Base-by-base conservation (phyloP, 2,888 invertebrate species). In the Petrolisthes cinctipes region DNA sequence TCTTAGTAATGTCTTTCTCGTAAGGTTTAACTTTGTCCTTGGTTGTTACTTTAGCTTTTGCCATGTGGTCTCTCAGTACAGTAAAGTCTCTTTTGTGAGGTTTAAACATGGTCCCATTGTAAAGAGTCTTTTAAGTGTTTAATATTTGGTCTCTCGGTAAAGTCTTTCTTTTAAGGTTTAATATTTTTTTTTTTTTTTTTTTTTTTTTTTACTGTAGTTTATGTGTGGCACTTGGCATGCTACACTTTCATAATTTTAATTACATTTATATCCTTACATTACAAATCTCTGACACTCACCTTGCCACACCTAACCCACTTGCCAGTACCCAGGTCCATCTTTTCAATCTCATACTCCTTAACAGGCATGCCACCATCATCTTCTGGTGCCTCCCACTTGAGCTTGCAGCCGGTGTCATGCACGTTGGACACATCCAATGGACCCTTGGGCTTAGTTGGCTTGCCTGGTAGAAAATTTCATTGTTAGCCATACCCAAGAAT, bases 281-380 rank as follows among this genome's bases (percentile, higher is more conserved):
- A 17, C 61, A 9, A 61, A 61, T 17, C 61, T 61, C 17, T 61
- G 61, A 71, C 51, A 83, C 87, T 71, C 80, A 97, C 95, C 92
- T 95, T 95, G 92, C 97, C 98, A 92, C 97, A 97, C 86, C 97
- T 95, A 89, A 97, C 95, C 97, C 97, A 97, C 93, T 97, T 96
- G 90, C 97, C 97, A 79, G 97, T 97, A 0, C 96, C 95, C 91
- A 96, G 96, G 93, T 99, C 99, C 91, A 98, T 94, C 93, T 98
- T 98, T 92, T 98, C 99, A 0, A 99, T 96, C 91, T 96, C 96
- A 92, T 98, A 98, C 89, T 96, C 97, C n/a, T 96, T 96, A 37
- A 97, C 95, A 14, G 97, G 97, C 93, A 97, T 97, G 92, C 99
- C 99, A 92, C 98, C 98, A 93, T 98, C 98, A 92, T 98, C 97